A percentile compares a stretch with the other conserved stretches of the same genome.
These are phyloP conservation scores for Aphidius gifuensis DNA, from an alignment of 1,140 invertebrate genomes.

Conservation along the genomic window DNA sequence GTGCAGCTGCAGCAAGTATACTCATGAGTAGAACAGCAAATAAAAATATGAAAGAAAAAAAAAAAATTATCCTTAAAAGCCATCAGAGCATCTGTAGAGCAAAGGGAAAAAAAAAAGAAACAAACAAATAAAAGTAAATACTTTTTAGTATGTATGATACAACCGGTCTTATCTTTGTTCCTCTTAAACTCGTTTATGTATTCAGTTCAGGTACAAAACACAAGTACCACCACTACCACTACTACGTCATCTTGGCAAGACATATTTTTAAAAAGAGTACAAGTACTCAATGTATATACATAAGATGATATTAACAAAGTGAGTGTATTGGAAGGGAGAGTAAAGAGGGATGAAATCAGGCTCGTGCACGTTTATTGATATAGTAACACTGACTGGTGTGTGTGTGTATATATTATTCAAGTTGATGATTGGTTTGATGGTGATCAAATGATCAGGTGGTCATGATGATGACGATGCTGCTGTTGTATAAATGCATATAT, in stretches of 20 bases:
- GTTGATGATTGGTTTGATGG: not conserved
- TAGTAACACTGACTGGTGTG: not conserved
- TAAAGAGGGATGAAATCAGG: not conserved
- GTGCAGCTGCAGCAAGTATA: constrained; percentile 19
- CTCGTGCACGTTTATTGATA: not conserved
- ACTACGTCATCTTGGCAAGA: constrained; percentile 25
- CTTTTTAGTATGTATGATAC: not conserved
- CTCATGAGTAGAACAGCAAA: constrained; percentile 9
- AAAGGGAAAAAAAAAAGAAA: constrained; percentile 9
- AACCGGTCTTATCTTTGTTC: not conserved
- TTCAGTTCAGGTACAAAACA: constrained; percentile 22
- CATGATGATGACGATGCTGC: not conserved
- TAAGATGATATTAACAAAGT: constrained; percentile 37
- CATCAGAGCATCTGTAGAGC: not conserved
- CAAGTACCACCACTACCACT: constrained; percentile 36
- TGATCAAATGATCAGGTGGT: not conserved
- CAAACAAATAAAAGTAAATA: not conserved
- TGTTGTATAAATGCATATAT: not conserved
- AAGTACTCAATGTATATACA: constrained; percentile 26
- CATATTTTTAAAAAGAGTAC: not conserved
- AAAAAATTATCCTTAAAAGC: constrained; percentile 3
- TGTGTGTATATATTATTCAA: not conserved
- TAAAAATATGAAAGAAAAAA: constrained; percentile 13
- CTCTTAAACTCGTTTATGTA: constrained; percentile 15
- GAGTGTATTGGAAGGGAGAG: not conserved